Evolutionary conservation across 2,888 invertebrate species (phyloP), one percentile per base, ranked within the genome.

Genomic region (Cataglyphis altisquamis): DNA sequence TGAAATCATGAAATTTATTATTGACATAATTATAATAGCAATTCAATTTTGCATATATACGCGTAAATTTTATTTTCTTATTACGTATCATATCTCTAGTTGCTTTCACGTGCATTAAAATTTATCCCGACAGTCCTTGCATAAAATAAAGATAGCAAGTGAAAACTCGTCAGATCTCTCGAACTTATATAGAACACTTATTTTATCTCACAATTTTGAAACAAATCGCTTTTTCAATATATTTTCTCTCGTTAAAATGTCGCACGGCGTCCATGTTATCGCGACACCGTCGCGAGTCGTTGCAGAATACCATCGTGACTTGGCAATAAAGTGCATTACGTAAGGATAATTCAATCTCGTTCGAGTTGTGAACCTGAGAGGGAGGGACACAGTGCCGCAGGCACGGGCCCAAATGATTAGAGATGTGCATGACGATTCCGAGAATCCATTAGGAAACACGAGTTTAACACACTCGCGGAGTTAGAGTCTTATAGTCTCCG

Each of bases 391-490:
- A 77, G 63, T 25, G 21, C 18, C n/a, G 55, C 36, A 36, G 52
- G 29, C 55, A 29, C 55, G 15, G 41, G 84, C 75, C 68, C 81
- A 83, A 87, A 67, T 60, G 87, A 89, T 84, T 86, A 78, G 88
- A 75, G 80, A 70, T 45, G 85, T 72, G 82, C 84, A 87, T 84
- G 86, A 85, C 85, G 84, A 87, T 89, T 87, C 89, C 68, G 64
- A 85, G 91, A 91, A 92, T 92, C 92, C 92, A 92, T 92, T 92
- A 92, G 89, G 90, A 92, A 91, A 92, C 91, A 91, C 88, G 90
- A 88, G 91, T 91, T 90, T 91, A 90, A 91, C 91, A 89, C 90
- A 92, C 91, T 91, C 86, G 83, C 84, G 84, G 87, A 85, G 89
- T 74, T 81, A 84, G 78, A 68, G 78, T 74, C 82, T 80, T 83